Base-by-base conservation (phyloP, 2,888 invertebrate species). In the Lycophotia porphyrea region DNA sequence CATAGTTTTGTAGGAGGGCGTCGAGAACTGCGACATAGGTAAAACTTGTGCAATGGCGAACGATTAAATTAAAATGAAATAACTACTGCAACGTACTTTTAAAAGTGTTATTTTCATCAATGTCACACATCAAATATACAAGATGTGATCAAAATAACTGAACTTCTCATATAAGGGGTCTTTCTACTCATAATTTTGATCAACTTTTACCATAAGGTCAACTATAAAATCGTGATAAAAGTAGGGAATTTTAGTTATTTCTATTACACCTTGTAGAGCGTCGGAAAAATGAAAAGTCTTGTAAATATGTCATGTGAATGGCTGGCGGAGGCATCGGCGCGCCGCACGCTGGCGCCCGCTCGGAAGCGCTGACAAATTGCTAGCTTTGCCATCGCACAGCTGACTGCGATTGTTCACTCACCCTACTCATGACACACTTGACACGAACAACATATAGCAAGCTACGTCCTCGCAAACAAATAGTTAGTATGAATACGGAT, bases 351-450 rank as follows among this genome's bases (percentile, higher is more conserved):
- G 87, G 85, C 67, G 31, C 49, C 84, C 90, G 91, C 72, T 86
- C 91, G 92, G 91, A 92, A 92, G 84, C 85, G 87, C 85, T 93
- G 94, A 93, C 93, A 93, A 91, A 94, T 94, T 93, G 93, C 91
- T 89, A 88, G 89, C 90, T 89, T 89, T 90, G 88, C 88, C 83
- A 84, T 83, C 87, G 79, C 85, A 83, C 88, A 84, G 84, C 84
- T 82, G 85, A 88, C 88, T 83, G 80, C 88, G 86, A 90, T 91
- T 91, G 89, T 90, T 89, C 87, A 88, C 84, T 81, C 87, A 87
- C 72, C 78, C 81, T 72, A 64, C 74, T 80, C 83, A 66, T 80
- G 70, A 58, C 74, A 81, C 69, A 76, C 71, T 81, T 73, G 78
- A 87, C 76, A 74, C 74, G 64, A 47, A 52, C 70, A 42, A 31